A percentile compares a stretch with the other conserved stretches of the same genome.
Conservation (phyloP, 2,797 vertebrate species). For the Ctenopoma multispine region DNA sequence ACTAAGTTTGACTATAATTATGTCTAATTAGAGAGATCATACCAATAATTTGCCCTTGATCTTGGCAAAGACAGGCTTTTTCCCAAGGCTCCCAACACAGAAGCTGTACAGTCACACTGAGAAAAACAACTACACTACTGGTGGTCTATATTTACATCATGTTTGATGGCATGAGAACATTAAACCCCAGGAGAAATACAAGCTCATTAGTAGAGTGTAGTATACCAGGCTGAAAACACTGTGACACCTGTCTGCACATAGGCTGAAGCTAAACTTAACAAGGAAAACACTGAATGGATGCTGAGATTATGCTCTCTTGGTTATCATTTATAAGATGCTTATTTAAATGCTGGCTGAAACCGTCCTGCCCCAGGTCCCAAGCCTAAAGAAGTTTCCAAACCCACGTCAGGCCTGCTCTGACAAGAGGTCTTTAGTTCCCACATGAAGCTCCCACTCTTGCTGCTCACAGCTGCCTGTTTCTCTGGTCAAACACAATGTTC, state of each 20-base stretch:
- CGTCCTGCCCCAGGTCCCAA: neutral
- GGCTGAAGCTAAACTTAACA: constrained; percentile 30
- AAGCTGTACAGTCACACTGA: constrained; percentile 23
- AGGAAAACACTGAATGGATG: constrained; percentile 34
- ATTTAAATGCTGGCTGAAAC: constrained; percentile 22
- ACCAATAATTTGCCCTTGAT: constrained; percentile 70
- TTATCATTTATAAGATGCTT: constrained; percentile 42
- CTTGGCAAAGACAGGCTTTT: constrained; percentile 51
- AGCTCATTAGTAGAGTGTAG: constrained; percentile 57
- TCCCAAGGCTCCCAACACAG: constrained; percentile 40
- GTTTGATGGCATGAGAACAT: constrained; percentile 52
- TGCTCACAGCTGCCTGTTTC: constrained; percentile 57
- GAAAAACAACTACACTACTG: constrained; percentile 37
- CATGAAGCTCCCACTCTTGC: constrained; percentile 39
- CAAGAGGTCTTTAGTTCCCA: constrained; percentile 36
- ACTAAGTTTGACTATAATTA: constrained; percentile 74
- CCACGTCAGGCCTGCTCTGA: constrained; percentile 31
- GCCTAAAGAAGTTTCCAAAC: constrained; percentile 29
- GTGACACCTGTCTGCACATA: constrained; percentile 54
- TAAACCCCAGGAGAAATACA: constrained; percentile 51
- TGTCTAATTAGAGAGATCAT: constrained; percentile 71
- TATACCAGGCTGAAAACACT: constrained; percentile 25
- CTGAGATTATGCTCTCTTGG: constrained; percentile 21
- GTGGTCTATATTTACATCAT: constrained; percentile 67
- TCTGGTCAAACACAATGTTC: constrained; percentile 44